phyloP scores from a whole-genome alignment of 2,797 vertebrate genomes.

The Paratrypauchen microcephalus region DNA sequence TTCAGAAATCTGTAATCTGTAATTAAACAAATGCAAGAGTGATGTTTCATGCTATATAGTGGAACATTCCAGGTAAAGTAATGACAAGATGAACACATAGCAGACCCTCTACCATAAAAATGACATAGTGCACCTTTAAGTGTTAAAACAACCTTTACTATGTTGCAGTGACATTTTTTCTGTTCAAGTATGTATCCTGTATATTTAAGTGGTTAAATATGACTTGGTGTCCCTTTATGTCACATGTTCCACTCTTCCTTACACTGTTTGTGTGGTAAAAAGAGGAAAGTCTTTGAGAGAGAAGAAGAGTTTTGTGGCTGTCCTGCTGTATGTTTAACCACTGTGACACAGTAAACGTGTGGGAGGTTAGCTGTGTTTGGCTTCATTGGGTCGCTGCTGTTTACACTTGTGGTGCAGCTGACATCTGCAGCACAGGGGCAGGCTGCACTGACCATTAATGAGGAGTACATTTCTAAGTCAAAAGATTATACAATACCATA shows the following conservation, averaged over 20 bases:
- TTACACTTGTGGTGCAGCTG: conserved; percentile 32
- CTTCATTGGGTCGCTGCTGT: conserved; percentile 25
- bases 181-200: conserved; percentile 8
- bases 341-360: conserved; percentile 16
- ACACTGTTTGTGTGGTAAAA: conserved; percentile 50
- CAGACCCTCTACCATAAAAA: no score
- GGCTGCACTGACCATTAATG: conserved; percentile 28
- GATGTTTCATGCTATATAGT: no score
- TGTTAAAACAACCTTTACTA: not conserved
- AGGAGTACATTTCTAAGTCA: conserved; percentile 27
- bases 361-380: conserved; percentile 29
- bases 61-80: no score
- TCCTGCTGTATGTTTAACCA: conserved; percentile 34
- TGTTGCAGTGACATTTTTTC: not conserved
- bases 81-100: no score
- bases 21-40: no score
- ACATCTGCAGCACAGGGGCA: conserved; percentile 36
- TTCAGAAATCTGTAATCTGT: not conserved
- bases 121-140: no score
- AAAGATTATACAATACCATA: not conserved
- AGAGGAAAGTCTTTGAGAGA: conserved; percentile 52
- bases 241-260: conserved; percentile 57
- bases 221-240: conserved; percentile 58
- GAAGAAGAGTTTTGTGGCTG: conserved; percentile 55
- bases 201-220: conserved; percentile 59